Conservation (phyloP, 2,888 invertebrate species). For the Dicyrtoma fusca region DNA sequence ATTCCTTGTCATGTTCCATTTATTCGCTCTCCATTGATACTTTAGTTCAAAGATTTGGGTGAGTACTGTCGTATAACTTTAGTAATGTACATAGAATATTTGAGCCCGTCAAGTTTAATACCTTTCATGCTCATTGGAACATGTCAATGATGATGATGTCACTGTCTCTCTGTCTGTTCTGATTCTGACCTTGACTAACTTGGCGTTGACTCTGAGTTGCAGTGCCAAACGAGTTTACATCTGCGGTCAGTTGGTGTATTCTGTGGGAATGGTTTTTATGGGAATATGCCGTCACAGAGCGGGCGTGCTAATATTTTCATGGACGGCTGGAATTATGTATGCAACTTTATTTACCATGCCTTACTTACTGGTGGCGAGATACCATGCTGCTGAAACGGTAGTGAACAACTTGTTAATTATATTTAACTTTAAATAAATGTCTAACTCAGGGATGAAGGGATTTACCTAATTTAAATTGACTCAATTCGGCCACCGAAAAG, state of each 20-base stretch:
- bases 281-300: conserved; percentile 73
- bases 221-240: conserved; percentile 88
- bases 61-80: too few species aligned
- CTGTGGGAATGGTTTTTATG: conserved; percentile 85
- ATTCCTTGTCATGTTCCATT: conserved; percentile 75
- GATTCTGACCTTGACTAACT: too few species aligned
- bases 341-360: conserved; percentile 98
- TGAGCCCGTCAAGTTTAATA: too few species aligned
- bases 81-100: too few species aligned
- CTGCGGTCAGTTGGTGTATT: conserved; percentile 84
- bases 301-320: conserved; percentile 84
- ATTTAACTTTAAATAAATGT: background rate
- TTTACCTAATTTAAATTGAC: too few species aligned
- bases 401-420: background rate
- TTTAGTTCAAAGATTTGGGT: conserved; percentile 73
- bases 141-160: background rate
- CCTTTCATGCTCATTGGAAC: too few species aligned
- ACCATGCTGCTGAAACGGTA: conserved; percentile 88
- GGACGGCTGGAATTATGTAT: conserved; percentile 96
- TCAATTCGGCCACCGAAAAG: too few species aligned
- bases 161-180: too few species aligned
- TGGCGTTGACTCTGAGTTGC: too few species aligned
- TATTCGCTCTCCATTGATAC: conserved; percentile 88
- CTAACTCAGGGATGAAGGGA: too few species aligned
- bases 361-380: conserved; percentile 88